Conservation (phyloP, 2,797 vertebrate species). For the Spinus pinus region DNA sequence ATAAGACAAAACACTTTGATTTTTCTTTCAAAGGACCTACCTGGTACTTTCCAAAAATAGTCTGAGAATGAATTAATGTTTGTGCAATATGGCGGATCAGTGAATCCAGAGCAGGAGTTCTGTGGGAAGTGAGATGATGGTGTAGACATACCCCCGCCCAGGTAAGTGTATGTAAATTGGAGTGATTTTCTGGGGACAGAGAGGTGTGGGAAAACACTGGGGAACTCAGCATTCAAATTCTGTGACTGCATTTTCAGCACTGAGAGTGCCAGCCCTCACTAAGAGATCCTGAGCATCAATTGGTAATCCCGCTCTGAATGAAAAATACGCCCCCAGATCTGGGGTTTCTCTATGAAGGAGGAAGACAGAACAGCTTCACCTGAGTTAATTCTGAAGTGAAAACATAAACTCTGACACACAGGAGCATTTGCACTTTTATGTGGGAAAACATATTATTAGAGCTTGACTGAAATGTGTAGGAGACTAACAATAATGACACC, state of each 20-base stretch:
- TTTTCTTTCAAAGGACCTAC: neutral
- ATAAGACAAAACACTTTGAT: neutral
- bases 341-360: neutral
- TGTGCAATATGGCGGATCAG: neutral
- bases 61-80: neutral
- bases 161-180: neutral
- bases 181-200: neutral
- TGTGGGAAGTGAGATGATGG: neutral
- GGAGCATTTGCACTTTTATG: neutral
- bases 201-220: neutral
- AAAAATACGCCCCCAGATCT: neutral
- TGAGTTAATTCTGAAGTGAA: conserved; percentile 24
- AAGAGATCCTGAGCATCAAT: neutral
- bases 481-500: neutral
- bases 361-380: neutral
- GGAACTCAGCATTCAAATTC: neutral
- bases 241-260: neutral
- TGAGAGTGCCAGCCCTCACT: neutral
- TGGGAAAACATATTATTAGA: conserved; percentile 37
- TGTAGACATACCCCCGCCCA: neutral
- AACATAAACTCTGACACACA: neutral
- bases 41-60: neutral
- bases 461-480: neutral
- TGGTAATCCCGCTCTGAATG: neutral
- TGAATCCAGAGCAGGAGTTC: neutral